Percentiles rank a stretch among this genome's conserved stretches.
Evolutionary conservation across 1,140 invertebrate species (phyloP).

Genomic region (Adelges cooleyi): DNA sequence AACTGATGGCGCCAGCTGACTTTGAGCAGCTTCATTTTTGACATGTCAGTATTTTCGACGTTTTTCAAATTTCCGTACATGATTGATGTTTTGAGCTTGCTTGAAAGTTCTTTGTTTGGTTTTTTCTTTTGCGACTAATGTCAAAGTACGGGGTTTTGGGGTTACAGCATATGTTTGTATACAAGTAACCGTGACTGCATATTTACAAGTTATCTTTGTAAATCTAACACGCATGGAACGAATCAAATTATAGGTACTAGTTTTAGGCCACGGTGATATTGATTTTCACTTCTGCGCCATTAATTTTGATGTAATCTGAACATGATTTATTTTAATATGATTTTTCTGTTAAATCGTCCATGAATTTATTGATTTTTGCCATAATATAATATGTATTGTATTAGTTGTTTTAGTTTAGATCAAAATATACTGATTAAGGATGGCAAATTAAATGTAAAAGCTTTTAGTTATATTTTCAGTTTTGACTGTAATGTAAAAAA

Average conservation of each 20-base stretch:
- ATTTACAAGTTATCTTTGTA: neutral
- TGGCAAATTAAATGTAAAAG: no score
- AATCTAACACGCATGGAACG: neutral
- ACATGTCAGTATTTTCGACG: neutral
- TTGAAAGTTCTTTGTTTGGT: no score
- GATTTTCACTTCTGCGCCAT: no score
- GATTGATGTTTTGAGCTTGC: neutral
- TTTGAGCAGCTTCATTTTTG: constrained; percentile 33
- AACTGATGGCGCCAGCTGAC: constrained; percentile 51
- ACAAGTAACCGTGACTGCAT: neutral
- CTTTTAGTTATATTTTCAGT: no score
- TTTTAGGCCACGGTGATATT: neutral
- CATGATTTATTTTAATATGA: no score
- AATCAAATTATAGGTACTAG: constrained; percentile 1
- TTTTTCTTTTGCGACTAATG: neutral
- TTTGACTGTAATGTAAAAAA: no score
- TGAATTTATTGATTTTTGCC: no score
- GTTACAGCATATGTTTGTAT: neutral
- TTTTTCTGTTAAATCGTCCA: no score
- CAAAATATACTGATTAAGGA: no score
- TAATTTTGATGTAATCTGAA: no score
- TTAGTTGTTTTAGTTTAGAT: no score
- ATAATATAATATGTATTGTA: no score
- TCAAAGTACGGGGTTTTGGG: neutral
- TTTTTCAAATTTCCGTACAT: neutral